phyloP scores from a whole-genome alignment of 2,113 vertebrate genomes.

The Chamaetylas fuelleborni region DNA sequence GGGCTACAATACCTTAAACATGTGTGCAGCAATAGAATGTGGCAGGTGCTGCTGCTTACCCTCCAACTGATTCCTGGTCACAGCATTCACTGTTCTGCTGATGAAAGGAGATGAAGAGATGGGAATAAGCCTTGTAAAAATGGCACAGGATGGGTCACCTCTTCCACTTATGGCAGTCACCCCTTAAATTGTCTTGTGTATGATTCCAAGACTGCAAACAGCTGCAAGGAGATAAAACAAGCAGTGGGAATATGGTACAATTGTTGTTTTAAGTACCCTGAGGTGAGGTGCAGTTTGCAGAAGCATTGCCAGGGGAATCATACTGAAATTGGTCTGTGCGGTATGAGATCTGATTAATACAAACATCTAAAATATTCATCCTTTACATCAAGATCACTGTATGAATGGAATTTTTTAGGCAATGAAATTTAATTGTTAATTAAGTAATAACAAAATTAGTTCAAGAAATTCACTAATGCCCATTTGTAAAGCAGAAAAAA shows the following conservation, averaged over 20 bases:
- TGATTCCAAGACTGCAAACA: neutral
- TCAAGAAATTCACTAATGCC: neutral
- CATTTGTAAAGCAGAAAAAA: neutral
- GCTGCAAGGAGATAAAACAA: neutral
- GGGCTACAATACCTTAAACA: neutral
- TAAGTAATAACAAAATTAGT: neutral
- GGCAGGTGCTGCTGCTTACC: neutral
- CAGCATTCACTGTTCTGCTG: neutral
- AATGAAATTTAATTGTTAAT: neutral
- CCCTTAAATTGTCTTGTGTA: neutral
- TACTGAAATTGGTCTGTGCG: neutral
- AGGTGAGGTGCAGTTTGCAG: neutral
- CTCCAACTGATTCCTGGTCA: neutral
- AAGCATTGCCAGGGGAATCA: neutral
- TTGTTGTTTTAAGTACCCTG: neutral
- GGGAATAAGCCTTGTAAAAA: neutral
- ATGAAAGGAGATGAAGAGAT: neutral
- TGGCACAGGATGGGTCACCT: neutral
- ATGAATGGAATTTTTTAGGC: neutral
- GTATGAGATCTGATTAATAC: neutral
- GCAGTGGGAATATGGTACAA: neutral
- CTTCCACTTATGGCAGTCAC: neutral
- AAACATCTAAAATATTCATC: neutral
- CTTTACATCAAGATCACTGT: neutral
- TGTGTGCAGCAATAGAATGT: neutral